Evolutionary conservation across 2,888 invertebrate species (phyloP).

Genomic region (Aleiodes leptofemur): DNA sequence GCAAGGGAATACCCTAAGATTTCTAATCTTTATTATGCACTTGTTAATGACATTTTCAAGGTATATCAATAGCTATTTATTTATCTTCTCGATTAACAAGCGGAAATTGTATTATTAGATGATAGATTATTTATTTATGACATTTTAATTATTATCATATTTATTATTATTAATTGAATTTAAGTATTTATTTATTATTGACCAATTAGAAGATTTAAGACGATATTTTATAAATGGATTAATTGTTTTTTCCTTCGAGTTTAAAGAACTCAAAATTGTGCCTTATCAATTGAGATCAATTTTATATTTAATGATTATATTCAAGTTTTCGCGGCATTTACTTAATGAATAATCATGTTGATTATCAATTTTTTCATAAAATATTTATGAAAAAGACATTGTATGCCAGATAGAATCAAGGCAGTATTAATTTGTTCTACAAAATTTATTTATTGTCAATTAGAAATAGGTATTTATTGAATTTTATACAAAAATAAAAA

Average conservation of each 20-base stretch:
- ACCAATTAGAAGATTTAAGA: conserved; percentile 15
- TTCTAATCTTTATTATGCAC: conserved; percentile 30
- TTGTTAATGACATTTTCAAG: conserved; percentile 26
- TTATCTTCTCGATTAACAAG: background rate
- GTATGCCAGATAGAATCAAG: background rate
- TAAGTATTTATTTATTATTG: conserved; percentile 59
- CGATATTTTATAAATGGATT: background rate
- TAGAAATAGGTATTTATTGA: conserved; percentile 35
- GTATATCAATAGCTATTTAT: conserved; percentile 27
- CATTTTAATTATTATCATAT: background rate
- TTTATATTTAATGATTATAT: background rate
- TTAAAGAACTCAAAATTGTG: background rate
- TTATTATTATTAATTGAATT: conserved; percentile 43
- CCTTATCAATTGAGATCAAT: background rate
- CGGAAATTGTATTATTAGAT: conserved; percentile 19
- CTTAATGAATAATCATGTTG: background rate
- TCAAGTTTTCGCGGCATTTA: background rate
- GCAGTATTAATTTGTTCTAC: conserved; percentile 26
- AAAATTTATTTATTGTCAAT: conserved; percentile 55
- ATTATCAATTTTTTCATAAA: conserved; percentile 1
- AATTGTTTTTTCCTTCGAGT: too few relatives aligned
- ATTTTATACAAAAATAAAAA: conserved; percentile 28
- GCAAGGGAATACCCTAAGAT: conserved; percentile 17
- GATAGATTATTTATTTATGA: conserved; percentile 55
- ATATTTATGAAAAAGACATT: background rate